Percentiles rank a stretch among this genome's conserved stretches.
Conservation (phyloP, 2,797 vertebrate species). For the Lepidocolaptes lacrymiger region DNA sequence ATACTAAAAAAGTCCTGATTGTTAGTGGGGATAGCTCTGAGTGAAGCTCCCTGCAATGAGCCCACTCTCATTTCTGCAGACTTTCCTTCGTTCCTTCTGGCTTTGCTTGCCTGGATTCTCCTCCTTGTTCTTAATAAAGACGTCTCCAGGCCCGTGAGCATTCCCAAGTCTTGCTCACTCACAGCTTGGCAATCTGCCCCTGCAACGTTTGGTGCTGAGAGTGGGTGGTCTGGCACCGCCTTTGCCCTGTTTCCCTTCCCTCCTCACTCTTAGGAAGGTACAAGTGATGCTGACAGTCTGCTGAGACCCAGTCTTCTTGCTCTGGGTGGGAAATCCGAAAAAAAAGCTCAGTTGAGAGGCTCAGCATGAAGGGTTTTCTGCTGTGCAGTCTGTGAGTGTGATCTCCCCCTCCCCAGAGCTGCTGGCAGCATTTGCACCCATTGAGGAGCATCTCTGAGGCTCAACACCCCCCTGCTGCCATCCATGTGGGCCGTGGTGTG, state of each 20-base stretch:
- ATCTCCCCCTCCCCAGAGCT: background rate
- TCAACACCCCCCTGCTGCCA: rapidly evolving
- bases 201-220: background rate
- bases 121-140: slow-evolving; percentile 9
- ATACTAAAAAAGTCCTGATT: background rate
- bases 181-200: background rate
- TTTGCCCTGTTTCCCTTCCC: background rate
- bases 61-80: background rate
- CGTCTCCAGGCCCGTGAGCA: background rate
- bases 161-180: background rate
- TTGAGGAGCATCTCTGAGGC: background rate
- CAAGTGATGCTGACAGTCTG: background rate
- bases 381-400: background rate
- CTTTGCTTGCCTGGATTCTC: background rate
- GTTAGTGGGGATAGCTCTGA: background rate
- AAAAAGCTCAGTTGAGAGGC: background rate
- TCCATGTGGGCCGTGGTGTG: background rate
- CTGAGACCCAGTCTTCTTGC: background rate
- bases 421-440: background rate
- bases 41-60: background rate
- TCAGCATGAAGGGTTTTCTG: background rate
- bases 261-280: background rate
- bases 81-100: background rate
- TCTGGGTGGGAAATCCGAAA: background rate
- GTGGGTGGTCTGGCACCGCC: background rate